Base-by-base conservation (phyloP, 2,888 invertebrate species). In the Blastobasis lacticolella region DNA sequence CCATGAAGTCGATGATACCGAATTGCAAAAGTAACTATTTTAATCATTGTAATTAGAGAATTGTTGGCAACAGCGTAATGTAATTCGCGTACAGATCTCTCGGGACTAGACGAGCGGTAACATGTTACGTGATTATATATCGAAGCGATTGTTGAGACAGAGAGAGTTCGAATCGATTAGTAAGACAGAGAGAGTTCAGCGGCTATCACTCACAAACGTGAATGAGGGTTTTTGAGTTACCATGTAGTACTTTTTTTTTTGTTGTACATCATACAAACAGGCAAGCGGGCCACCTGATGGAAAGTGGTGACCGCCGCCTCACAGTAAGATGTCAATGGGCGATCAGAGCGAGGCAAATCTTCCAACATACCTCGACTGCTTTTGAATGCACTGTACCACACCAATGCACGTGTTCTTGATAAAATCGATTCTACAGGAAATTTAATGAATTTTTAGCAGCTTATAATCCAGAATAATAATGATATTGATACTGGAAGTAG, bases 41-140 rank as follows among this genome's bases (percentile, higher is more conserved):
- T n/a, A n/a, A n/a, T 55, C 51, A 53, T 52, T 54, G 53, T 54
- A 38, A 36, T 53, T 8, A 40, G 49, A 5, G n/a, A 43, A 37
- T 37, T 10, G 6, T 10, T 10, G n/a, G 40, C 45, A 47, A 45
- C 44, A 38, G 44, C 42, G 40, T 48, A 40, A 45, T 51, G n/a
- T 48, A 45, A 10, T 48, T 37, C 40, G 42, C 45, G 45, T 46
- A 49, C 46, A 49, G 42, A 10, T 52, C 49, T 52, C n/a, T 52
- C 10, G 46, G 42, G 54, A 61, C 58, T 57, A 59, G 57, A 53
- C 61, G 55, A 57, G 55, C 54, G 49, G 57, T 50, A 57, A 59
- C 56, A 53, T 56, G 54, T 57, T 56, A 57, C 57, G n/a, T n/a
- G n/a, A n/a, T n/a, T n/a, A n/a, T n/a, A 58, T 59, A 49, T 55